Evolutionary conservation across 2,888 invertebrate species (phyloP), one percentile per base, ranked within the genome.

Genomic region (Parnassius orleans): DNA sequence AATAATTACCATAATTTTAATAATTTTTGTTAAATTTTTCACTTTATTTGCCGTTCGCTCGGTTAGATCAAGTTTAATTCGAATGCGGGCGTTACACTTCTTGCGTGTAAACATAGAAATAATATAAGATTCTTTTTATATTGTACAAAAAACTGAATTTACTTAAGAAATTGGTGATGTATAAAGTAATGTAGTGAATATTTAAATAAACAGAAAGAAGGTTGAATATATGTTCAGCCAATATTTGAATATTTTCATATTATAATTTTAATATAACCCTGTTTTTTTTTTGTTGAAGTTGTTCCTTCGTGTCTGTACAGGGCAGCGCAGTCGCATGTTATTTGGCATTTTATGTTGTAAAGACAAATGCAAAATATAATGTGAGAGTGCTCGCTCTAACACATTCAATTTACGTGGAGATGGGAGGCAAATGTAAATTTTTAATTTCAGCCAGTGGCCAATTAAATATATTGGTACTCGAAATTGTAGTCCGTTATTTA

Each of bases 211-310:
- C 86, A 89, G 87, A 90, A 88, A 87, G 80, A 88, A 82, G 83
- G 89, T 88, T 88, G 90, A 81, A 88, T 84, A 79, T 83, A 83
- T 75, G 79, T 90, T 87, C 90, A 80, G 90, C 82, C 80, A 77
- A 87, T 90, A 90, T 90, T 91, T 91, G 90, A 90, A 90, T 90
- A 91, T 90, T 91, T 91, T 90, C 90, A 90, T 91, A 90, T 90
- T 90, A 89, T 91, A 88, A 91, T 91, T 91, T 90, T 90, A 90
- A 90, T 90, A 90, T 90, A 90, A 90, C 88, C 88, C 83, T 87
- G 88, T 90, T 91, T 90, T 77, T 87, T 83, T 86, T 89, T 88
- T 87, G 88, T 88, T 89, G 80, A 87, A 83, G 78, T 86, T 89
- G 82, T 88, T 89, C 86, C 90, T 89, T 87, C 82, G 75, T 80